A percentile compares a stretch with the other conserved stretches of the same genome.
These are phyloP conservation scores for Protobothrops mucrosquamatus DNA, from an alignment of 2,113 vertebrate species.

Conservation along the genomic window DNA sequence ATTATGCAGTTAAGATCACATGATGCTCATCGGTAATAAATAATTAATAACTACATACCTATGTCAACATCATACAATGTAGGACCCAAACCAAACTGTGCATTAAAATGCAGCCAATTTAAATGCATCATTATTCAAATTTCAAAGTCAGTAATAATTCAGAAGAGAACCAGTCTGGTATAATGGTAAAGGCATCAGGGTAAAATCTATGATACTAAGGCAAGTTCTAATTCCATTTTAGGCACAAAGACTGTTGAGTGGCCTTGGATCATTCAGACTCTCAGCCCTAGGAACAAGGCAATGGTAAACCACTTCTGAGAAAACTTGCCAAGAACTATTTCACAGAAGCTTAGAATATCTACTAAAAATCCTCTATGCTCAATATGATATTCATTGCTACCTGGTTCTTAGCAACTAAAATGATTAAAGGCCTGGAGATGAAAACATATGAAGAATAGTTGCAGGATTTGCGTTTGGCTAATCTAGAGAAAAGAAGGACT, in stretches of 20 bases:
- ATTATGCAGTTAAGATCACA: conserved; percentile 51
- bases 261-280: background rate
- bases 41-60: conserved; percentile 46
- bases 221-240: background rate
- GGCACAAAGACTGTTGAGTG: background rate
- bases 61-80: conserved; percentile 6
- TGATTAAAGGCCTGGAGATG: too few relatives aligned
- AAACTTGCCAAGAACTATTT: background rate
- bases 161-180: background rate
- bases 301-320: background rate
- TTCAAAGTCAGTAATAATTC: background rate
- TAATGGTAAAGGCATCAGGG: background rate
- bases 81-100: background rate
- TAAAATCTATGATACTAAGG: background rate
- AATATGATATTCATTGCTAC: background rate
- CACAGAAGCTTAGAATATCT: background rate
- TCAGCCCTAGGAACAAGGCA: background rate
- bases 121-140: background rate
- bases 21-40: conserved; percentile 44
- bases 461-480: too few relatives aligned
- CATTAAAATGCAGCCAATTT: background rate
- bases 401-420: background rate
- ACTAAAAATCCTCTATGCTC: background rate
- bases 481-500: too few relatives aligned
- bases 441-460: too few relatives aligned